Evolutionary conservation across 2,113 vertebrate species (phyloP).

Genomic region (Poecilia latipinna): DNA sequence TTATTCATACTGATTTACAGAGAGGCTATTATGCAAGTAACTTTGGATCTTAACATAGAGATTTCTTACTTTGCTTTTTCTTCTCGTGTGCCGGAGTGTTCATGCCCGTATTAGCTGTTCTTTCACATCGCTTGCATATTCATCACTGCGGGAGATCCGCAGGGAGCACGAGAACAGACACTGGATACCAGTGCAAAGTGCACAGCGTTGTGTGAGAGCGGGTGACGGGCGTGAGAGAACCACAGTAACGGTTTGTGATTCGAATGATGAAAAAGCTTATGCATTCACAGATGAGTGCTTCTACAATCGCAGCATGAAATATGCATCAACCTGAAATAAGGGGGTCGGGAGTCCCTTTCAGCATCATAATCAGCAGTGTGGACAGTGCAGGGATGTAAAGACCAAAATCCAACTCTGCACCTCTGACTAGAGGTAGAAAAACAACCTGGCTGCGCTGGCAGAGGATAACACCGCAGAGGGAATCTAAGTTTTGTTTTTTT

Average conservation of each 20-base stretch:
- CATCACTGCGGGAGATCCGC: constrained; percentile 4
- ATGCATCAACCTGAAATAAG: constrained; percentile 64
- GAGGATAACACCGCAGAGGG: constrained; percentile 35
- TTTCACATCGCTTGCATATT: constrained; percentile 13
- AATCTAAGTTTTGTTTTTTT: constrained; percentile 52
- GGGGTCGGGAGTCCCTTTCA: constrained; percentile 32
- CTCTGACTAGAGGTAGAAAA: constrained; percentile 30
- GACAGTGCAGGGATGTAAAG: constrained; percentile 45
- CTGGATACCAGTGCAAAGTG: constrained; percentile 28
- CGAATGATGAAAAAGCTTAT: constrained; percentile 53
- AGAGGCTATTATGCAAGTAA: neutral
- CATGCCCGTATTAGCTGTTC: constrained; percentile 28
- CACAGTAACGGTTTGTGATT: constrained; percentile 56
- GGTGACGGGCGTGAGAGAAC: constrained; percentile 24
- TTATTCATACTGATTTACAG: too few relatives aligned
- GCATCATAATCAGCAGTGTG: constrained; percentile 66
- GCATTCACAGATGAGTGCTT: constrained; percentile 65
- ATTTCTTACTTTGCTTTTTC: neutral
- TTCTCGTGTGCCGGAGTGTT: neutral
- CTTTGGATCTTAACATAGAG: constrained; percentile 11
- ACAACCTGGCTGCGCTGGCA: constrained; percentile 15
- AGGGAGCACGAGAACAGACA: constrained; percentile 1
- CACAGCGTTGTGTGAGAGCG: constrained; percentile 25
- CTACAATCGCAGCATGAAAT: constrained; percentile 58
- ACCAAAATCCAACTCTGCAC: constrained; percentile 61